phyloP scores from a whole-genome alignment of 1,140 invertebrate genomes.

The Paramacrobiotus metropolitanus region DNA sequence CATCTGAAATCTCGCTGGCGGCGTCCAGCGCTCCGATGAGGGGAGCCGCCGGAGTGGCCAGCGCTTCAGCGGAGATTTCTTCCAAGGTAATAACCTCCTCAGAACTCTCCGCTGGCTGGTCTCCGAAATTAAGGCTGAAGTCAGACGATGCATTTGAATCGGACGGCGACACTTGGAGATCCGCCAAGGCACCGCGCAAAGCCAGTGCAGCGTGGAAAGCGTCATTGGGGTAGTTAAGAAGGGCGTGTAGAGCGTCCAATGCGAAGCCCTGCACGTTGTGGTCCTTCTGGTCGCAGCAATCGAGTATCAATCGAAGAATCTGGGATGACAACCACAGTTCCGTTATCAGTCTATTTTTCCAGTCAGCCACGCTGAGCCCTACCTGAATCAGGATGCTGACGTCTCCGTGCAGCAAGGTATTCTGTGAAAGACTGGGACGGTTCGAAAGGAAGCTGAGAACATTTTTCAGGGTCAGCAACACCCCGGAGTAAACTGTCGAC shows the following conservation, averaged over 20 bases:
- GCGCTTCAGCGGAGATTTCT: too few relatives aligned
- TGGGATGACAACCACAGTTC: neutral
- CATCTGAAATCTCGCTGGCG: neutral
- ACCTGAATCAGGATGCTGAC: too few relatives aligned
- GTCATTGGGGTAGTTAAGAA: neutral
- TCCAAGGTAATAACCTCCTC: too few relatives aligned
- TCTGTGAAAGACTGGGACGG: too few relatives aligned
- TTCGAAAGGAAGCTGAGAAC: too few relatives aligned
- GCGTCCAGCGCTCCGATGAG: too few relatives aligned
- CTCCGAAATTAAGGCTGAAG: too few relatives aligned
- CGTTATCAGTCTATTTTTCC: neutral
- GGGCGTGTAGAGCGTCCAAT: neutral
- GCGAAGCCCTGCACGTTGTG: conserved; percentile 3
- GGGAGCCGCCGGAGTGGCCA: too few relatives aligned
- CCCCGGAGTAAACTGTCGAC: neutral
- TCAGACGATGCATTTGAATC: neutral
- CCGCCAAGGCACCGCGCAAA: neutral
- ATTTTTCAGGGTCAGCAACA: neutral
- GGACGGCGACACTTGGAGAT: neutral
- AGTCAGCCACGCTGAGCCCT: too few relatives aligned
- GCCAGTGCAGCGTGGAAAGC: neutral
- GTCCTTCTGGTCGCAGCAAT: neutral
- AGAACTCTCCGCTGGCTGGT: too few relatives aligned
- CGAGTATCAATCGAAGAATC: neutral
- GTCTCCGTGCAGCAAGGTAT: too few relatives aligned